phyloP scores from a whole-genome alignment of 2,113 vertebrate species.

The Petaurus breviceps region DNA sequence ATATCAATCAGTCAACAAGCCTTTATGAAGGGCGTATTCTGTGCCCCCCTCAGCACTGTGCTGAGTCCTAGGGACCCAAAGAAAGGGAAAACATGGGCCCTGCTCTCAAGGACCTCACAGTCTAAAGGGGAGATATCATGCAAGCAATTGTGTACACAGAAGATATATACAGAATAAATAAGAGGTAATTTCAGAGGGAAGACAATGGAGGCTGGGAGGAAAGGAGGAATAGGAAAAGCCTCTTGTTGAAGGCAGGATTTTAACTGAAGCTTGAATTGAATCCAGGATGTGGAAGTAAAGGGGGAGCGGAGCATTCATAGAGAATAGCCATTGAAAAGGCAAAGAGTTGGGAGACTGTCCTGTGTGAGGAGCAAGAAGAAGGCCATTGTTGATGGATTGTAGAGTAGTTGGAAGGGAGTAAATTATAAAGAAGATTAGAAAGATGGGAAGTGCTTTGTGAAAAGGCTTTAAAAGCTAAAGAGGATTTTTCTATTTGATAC shows the following conservation, averaged over 20 bases:
- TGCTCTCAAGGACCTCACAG: neutral
- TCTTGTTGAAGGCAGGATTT: neutral
- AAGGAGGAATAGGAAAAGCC: neutral
- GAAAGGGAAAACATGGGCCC: neutral
- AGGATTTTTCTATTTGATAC: neutral
- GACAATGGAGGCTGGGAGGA: neutral
- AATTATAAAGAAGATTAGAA: neutral
- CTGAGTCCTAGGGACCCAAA: neutral
- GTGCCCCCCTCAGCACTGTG: neutral
- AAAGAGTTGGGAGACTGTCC: too few species aligned
- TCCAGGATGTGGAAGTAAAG: neutral
- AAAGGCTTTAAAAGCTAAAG: neutral
- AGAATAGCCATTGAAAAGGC: neutral
- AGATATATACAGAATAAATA: neutral
- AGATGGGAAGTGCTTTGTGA: neutral
- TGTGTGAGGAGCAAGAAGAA: neutral
- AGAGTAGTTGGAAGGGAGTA: neutral
- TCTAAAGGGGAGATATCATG: neutral
- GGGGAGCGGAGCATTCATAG: neutral
- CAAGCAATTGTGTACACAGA: neutral
- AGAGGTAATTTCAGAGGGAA: neutral
- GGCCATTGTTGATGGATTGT: neutral
- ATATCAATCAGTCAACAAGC: neutral
- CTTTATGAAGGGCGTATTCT: neutral
- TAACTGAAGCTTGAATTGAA: neutral